Evolutionary conservation across 1,140 invertebrate species (phyloP).

Genomic region (Odontomachus brunneus): DNA sequence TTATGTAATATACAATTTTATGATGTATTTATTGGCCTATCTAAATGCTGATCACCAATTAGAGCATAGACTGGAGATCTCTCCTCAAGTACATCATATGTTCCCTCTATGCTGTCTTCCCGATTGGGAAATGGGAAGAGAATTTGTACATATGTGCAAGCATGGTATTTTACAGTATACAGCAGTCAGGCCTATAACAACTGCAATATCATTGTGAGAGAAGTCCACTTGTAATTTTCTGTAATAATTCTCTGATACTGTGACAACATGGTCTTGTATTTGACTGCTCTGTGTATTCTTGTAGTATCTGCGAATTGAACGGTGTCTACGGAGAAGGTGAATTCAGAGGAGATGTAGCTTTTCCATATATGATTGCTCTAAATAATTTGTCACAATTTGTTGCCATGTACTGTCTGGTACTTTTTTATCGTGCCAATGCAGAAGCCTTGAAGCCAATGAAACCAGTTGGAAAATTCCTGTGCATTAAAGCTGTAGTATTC

Average conservation of each 20-base stretch:
- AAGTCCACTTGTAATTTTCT: neutral
- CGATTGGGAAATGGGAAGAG: constrained; percentile 95
- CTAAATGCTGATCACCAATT: constrained; percentile 93
- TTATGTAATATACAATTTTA: constrained; percentile 99
- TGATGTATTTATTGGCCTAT: constrained; percentile 97
- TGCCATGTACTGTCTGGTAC: constrained; percentile 97
- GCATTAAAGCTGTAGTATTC: constrained; percentile 99
- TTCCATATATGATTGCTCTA: constrained; percentile 95
- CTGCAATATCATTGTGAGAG: constrained; percentile 95
- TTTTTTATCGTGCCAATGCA: constrained; percentile 96
- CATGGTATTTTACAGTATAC: constrained; percentile 98
- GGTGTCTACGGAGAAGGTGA: constrained; percentile 96
- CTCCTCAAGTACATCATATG: constrained; percentile 93
- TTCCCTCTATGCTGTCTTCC: constrained; percentile 94
- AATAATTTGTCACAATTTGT: constrained; percentile 98
- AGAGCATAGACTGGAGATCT: constrained; percentile 92
- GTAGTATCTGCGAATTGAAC: constrained; percentile 93
- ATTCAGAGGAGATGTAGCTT: constrained; percentile 93
- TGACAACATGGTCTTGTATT: neutral
- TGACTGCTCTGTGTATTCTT: constrained; percentile 72
- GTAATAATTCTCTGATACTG: neutral
- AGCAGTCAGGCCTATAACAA: constrained; percentile 94
- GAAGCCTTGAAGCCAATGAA: constrained; percentile 95
- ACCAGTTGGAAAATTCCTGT: constrained; percentile 98
- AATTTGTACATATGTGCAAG: constrained; percentile 97